A percentile compares a stretch with the other conserved stretches of the same genome.
Evolutionary conservation across 1,140 invertebrate species (phyloP).

Genomic region (Brachystomella parvula): DNA sequence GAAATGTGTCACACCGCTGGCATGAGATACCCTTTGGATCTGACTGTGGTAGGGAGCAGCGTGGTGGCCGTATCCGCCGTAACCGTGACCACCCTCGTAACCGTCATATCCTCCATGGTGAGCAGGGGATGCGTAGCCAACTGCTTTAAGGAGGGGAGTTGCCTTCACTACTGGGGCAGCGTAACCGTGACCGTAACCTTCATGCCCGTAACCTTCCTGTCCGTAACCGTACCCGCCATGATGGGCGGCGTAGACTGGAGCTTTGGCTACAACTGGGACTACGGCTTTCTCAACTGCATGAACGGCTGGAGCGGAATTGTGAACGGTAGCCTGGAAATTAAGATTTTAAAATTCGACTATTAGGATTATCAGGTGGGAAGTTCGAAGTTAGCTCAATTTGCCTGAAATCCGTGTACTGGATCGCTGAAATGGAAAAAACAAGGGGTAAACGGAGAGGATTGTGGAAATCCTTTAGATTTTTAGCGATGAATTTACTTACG

Average conservation of each 20-base stretch:
- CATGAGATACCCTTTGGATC: background rate
- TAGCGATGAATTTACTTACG: no score
- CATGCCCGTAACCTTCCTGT: background rate
- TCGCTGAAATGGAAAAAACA: no score
- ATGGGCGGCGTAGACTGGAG: background rate
- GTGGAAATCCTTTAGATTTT: no score
- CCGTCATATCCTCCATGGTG: constrained; percentile 1
- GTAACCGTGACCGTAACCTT: background rate
- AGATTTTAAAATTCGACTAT: background rate
- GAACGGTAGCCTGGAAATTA: background rate
- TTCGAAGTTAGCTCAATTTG: background rate
- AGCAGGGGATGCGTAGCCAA: background rate
- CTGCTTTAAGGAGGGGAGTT: background rate
- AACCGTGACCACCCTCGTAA: background rate
- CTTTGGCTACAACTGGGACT: background rate
- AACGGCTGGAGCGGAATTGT: background rate
- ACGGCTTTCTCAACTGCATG: background rate
- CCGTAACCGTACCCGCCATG: background rate
- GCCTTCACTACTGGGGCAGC: background rate
- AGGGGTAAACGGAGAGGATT: no score
- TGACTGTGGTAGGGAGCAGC: constrained; percentile 1
- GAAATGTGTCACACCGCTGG: background rate
- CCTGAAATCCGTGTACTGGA: no score
- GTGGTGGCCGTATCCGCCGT: background rate
- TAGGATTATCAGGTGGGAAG: background rate